These are phyloP conservation scores for Branchipolynoe longqiensis DNA, from an alignment of 2,888 invertebrate species.

Conservation along the genomic window DNA sequence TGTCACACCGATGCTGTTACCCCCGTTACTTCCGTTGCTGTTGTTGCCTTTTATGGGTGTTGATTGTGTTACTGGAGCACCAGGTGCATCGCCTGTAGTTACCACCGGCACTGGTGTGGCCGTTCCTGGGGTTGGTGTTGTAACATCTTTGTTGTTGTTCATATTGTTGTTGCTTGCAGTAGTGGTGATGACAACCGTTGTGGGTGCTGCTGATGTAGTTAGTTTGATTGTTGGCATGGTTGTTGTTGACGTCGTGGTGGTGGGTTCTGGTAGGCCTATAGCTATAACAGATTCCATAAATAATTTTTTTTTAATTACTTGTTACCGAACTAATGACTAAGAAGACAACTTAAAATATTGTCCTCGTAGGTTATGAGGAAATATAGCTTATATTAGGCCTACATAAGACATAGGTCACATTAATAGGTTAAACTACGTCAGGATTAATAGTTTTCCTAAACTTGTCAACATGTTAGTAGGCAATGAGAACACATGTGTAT, in stretches of 20 bases:
- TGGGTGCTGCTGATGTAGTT: not conserved
- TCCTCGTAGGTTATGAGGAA: too few relatives aligned
- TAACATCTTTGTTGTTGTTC: not conserved
- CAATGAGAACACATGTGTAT: too few relatives aligned
- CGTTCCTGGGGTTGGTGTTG: not conserved
- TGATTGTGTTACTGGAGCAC: not conserved
- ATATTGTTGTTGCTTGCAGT: not conserved
- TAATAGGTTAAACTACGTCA: too few relatives aligned
- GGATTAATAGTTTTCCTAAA: too few relatives aligned
- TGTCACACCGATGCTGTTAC: not conserved
- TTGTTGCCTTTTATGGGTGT: not conserved
- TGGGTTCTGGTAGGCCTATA: constrained; percentile 3
- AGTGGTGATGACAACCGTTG: not conserved
- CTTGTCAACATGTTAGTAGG: too few relatives aligned
- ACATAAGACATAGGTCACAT: too few relatives aligned
- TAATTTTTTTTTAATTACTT: too few relatives aligned
- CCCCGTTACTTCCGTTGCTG: not conserved
- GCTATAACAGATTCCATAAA: too few relatives aligned
- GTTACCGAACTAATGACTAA: too few relatives aligned
- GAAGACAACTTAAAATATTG: too few relatives aligned
- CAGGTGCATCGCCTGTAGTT: not conserved
- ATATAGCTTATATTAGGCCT: too few relatives aligned
- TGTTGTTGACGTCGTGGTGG: constrained; percentile 18
- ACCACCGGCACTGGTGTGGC: not conserved
- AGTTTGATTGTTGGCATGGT: constrained; percentile 17